Conservation (phyloP, 2,888 invertebrate species). For the Cantharis rufa region DNA sequence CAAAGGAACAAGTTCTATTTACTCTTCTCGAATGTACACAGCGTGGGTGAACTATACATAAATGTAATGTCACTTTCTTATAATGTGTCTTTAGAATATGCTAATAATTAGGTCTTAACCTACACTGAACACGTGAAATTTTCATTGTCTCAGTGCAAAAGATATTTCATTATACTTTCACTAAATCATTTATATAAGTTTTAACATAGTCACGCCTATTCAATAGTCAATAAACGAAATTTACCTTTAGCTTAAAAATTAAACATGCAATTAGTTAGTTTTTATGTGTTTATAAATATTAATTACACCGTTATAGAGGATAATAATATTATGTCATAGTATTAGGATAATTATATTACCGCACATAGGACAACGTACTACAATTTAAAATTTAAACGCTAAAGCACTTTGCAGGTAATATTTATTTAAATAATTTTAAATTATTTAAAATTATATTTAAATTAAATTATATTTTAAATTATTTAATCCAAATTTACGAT, state of each 20-base stretch:
- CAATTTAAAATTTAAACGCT: too few species aligned
- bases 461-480: too few species aligned
- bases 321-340: too few species aligned
- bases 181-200: not conserved
- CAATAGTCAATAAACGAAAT: not conserved
- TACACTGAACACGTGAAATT: not conserved
- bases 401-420: too few species aligned
- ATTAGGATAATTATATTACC: too few species aligned
- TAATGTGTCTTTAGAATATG: not conserved
- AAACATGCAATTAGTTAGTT: not conserved
- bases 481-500: too few species aligned
- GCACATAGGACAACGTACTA: too few species aligned
- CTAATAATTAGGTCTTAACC: not conserved
- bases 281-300: not conserved
- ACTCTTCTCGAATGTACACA: not conserved
- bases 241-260: not conserved
- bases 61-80: not conserved
- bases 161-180: not conserved
- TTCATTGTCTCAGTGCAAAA: not conserved
- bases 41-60: not conserved
- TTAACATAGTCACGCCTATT: not conserved
- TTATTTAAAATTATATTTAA: too few species aligned
- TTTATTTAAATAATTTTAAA: too few species aligned
- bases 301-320: too few species aligned
- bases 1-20: slow-evolving; percentile 7